Percentiles rank a stretch among this genome's conserved stretches.
Conservation (phyloP, 2,797 vertebrate species). For the Pseudomugil tenellus region DNA sequence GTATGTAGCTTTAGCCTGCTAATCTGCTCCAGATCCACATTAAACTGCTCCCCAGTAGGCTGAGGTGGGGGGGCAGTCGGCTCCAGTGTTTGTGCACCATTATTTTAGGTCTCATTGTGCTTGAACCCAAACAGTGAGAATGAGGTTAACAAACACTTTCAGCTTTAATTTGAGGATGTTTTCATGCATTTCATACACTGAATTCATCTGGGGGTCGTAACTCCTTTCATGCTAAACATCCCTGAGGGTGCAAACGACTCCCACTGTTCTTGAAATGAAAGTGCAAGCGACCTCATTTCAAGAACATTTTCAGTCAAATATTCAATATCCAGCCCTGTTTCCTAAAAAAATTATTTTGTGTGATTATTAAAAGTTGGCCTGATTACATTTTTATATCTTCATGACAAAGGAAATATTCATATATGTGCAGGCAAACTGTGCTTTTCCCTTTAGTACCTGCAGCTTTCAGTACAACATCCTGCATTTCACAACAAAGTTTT, state of each 20-base stretch:
- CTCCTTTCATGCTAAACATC: not conserved
- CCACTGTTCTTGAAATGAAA: constrained; percentile 10
- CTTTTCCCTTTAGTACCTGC: not conserved
- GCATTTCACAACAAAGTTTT: not conserved
- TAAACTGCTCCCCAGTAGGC: constrained; percentile 55
- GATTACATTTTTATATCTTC: constrained; percentile 4
- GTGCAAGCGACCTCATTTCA: constrained; percentile 27
- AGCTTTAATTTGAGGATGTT: constrained; percentile 46
- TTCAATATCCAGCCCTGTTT: constrained; percentile 4
- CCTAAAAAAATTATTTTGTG: not conserved
- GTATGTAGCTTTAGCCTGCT: constrained; percentile 56
- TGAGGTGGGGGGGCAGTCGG: not conserved
- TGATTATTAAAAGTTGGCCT: not conserved
- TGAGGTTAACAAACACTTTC: constrained; percentile 14
- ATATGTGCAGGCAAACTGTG: accelerated
- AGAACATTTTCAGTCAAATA: constrained; percentile 2
- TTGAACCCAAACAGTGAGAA: not conserved
- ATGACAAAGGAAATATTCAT: not conserved
- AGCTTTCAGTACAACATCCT: not conserved
- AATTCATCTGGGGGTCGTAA: not conserved
- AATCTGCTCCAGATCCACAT: constrained; percentile 70
- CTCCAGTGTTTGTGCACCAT: constrained; percentile 2
- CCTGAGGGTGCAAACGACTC: not conserved
- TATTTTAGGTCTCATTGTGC: constrained; percentile 2
- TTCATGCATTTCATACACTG: constrained; percentile 24